Percentiles rank a stretch among this genome's conserved stretches.
These are phyloP conservation scores for Coreoperca whiteheadi DNA, from an alignment of 2,113 vertebrate genomes.

Conservation along the genomic window DNA sequence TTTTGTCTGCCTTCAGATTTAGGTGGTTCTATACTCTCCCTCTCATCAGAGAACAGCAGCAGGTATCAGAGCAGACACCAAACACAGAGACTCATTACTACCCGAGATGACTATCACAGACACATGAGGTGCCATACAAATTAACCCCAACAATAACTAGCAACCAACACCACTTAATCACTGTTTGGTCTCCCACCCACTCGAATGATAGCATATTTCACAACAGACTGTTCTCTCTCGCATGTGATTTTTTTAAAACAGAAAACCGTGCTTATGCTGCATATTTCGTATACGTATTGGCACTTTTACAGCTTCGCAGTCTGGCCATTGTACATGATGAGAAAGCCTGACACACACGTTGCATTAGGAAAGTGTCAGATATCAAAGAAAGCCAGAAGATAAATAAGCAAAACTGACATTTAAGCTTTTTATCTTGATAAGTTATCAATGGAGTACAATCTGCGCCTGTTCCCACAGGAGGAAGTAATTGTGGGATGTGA, in stretches of 20 bases:
- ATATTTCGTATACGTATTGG: background rate
- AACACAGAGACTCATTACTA: slow-evolving; percentile 85
- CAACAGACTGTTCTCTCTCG: slow-evolving; percentile 1
- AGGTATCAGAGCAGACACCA: slow-evolving; percentile 80
- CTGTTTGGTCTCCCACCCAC: slow-evolving; percentile 34
- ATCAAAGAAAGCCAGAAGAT: slow-evolving; percentile 63
- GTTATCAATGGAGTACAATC: slow-evolving; percentile 71
- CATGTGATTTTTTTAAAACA: slow-evolving; percentile 16
- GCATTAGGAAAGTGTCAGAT: slow-evolving; percentile 56
- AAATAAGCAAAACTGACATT: slow-evolving; percentile 73
- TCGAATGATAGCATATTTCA: slow-evolving; percentile 13
- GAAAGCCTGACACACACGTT: slow-evolving; percentile 33
- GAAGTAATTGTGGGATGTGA: slow-evolving; percentile 51
- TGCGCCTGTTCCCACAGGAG: slow-evolving; percentile 71
- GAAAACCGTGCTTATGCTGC: background rate
- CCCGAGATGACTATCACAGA: slow-evolving; percentile 82
- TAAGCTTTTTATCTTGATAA: slow-evolving; percentile 75
- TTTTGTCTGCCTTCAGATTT: slow-evolving; percentile 30
- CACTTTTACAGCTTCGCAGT: background rate
- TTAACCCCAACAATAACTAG: slow-evolving; percentile 84
- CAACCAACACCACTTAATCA: slow-evolving; percentile 81
- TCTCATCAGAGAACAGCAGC: slow-evolving; percentile 68
- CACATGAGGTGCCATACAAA: slow-evolving; percentile 77
- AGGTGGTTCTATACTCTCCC: slow-evolving; percentile 43
- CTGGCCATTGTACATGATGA: slow-evolving; percentile 1